phyloP scores from a whole-genome alignment of 2,888 invertebrate genomes.

The Callyntrura guangdongensis region DNA sequence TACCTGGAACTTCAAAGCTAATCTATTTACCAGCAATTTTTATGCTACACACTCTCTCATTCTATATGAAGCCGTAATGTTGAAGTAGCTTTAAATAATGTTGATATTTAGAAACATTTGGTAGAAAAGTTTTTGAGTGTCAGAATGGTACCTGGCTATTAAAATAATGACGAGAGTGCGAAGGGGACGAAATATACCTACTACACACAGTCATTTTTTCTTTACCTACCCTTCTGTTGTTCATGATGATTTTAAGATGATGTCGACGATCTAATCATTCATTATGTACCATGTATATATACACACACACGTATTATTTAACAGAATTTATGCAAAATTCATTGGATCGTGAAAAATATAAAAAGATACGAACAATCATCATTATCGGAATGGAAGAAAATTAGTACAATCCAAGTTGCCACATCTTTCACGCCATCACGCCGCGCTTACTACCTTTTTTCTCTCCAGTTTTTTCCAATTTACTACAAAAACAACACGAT shows the following conservation, averaged over 20 bases:
- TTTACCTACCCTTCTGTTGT: background rate
- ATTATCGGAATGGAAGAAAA: conserved; percentile 21
- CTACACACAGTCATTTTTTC: too few species aligned
- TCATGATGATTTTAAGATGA: background rate
- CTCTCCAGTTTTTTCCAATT: background rate
- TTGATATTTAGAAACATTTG: too few species aligned
- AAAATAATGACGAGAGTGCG: conserved; percentile 60
- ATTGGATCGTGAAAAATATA: conserved; percentile 56
- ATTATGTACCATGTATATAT: background rate
- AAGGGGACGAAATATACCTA: conserved; percentile 3
- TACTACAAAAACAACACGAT: background rate
- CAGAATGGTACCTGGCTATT: conserved; percentile 54
- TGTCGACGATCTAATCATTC: background rate
- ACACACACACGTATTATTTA: background rate
- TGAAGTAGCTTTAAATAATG: too few species aligned
- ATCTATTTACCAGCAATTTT: too few species aligned
- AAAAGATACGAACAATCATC: conserved; percentile 28
- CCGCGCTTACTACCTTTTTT: background rate
- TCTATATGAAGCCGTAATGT: too few species aligned
- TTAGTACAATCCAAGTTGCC: conserved; percentile 49
- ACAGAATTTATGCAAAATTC: conserved; percentile 60
- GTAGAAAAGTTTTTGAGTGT: conserved; percentile 24
- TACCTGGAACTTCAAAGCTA: too few species aligned
- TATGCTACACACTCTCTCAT: too few species aligned
- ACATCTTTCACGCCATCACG: conserved; percentile 8